phyloP scores from a whole-genome alignment of 2,797 vertebrate species.

The Coilia nasus region DNA sequence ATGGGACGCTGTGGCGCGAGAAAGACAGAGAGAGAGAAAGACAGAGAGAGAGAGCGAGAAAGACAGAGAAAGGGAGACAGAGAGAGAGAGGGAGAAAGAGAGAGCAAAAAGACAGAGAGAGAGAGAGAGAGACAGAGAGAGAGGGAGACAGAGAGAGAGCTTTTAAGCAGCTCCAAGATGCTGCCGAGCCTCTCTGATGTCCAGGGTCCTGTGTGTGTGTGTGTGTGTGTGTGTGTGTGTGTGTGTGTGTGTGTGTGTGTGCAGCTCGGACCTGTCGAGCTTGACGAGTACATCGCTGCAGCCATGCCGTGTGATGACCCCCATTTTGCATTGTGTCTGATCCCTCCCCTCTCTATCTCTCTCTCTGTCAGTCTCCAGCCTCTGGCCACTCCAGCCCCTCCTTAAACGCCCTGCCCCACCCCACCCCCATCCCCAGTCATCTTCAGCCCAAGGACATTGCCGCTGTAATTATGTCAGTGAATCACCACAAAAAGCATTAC shows the following conservation, averaged over 20 bases:
- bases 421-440: not conserved
- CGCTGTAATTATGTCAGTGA: constrained; percentile 24
- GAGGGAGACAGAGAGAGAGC: not conserved
- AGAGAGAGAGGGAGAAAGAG: too few relatives aligned
- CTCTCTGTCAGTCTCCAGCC: not conserved
- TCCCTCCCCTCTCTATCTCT: not conserved
- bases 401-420: not conserved
- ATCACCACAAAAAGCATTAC: constrained; percentile 22
- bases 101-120: too few relatives aligned
- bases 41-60: too few relatives aligned
- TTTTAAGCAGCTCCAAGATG: not conserved
- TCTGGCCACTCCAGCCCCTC: too few relatives aligned
- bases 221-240: too few relatives aligned
- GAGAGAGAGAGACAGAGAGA: too few relatives aligned
- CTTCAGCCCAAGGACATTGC: constrained; percentile 1
- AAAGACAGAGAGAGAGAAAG: too few relatives aligned
- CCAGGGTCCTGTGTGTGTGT: not conserved
- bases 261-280: not conserved
- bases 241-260: too few relatives aligned
- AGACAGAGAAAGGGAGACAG: too few relatives aligned
- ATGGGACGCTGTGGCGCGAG: not conserved
- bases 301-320: not conserved
- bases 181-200: not conserved
- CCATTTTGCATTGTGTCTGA: not conserved
- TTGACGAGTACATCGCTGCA: not conserved